Percentiles rank a stretch among this genome's conserved stretches.
Evolutionary conservation across 2,113 vertebrate species (phyloP).

Genomic region (Neomonachus schauinslandi): DNA sequence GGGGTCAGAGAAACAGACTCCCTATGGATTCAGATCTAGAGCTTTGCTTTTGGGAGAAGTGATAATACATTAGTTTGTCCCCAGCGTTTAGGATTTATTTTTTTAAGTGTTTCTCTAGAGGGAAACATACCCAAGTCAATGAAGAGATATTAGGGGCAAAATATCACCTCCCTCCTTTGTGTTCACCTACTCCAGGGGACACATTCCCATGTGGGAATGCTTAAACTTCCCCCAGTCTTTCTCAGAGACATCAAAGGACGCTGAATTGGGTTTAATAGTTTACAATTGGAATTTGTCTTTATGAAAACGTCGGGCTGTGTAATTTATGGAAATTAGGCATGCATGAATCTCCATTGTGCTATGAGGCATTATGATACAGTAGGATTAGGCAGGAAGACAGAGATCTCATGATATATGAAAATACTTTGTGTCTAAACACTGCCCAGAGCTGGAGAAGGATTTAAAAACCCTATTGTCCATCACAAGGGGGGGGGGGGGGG

Average conservation of each 20-base stretch:
- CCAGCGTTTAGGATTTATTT: background rate
- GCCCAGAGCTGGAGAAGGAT: background rate
- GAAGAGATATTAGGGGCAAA: slow-evolving; percentile 10
- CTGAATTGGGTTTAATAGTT: slow-evolving; percentile 71
- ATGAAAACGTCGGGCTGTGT: slow-evolving; percentile 64
- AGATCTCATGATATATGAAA: slow-evolving; percentile 53
- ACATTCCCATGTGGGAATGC: slow-evolving; percentile 46
- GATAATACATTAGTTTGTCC: background rate
- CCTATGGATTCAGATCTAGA: background rate
- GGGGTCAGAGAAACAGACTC: background rate
- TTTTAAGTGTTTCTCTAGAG: background rate
- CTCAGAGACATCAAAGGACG: slow-evolving; percentile 65
- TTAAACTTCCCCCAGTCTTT: slow-evolving; percentile 18
- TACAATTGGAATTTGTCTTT: slow-evolving; percentile 73
- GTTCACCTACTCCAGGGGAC: background rate
- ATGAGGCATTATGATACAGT: slow-evolving; percentile 61
- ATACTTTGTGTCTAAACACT: slow-evolving; percentile 52
- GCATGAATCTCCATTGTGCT: slow-evolving; percentile 59
- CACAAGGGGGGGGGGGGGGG: background rate
- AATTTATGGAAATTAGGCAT: slow-evolving; percentile 79
- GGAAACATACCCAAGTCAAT: background rate
- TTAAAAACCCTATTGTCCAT: slow-evolving; percentile 2
- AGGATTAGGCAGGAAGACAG: slow-evolving; percentile 61
- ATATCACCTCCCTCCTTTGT: background rate
- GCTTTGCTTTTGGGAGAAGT: background rate